Conservation (phyloP, 2,797 vertebrate genomes). For the Pipistrellus kuhlii region DNA sequence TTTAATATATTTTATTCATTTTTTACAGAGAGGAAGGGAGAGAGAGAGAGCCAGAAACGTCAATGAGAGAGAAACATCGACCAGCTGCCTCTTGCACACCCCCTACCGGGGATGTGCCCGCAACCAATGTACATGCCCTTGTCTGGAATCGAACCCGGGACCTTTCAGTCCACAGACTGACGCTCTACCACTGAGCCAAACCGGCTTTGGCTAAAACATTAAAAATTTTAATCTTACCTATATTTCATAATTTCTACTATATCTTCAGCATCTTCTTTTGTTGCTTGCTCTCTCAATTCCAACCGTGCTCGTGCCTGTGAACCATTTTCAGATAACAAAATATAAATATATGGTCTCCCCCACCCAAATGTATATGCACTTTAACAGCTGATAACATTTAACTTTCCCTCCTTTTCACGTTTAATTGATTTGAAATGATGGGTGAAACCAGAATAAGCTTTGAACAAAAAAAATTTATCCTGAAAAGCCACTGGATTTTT, state of each 20-base stretch:
- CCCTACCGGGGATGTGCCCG: no score
- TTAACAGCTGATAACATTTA: background rate
- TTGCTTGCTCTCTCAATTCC: slow-evolving; percentile 95
- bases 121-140: no score
- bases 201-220: no score
- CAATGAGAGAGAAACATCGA: no score
- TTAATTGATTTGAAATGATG: background rate
- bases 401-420: background rate
- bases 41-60: no score
- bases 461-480: background rate
- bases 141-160: no score
- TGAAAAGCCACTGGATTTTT: background rate
- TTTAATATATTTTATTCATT: no score
- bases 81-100: no score
- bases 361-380: background rate
- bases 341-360: background rate
- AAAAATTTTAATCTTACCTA: slow-evolving; percentile 88
- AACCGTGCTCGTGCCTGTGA: slow-evolving; percentile 94
- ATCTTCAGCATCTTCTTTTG: slow-evolving; percentile 95
- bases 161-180: no score
- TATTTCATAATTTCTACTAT: slow-evolving; percentile 99
- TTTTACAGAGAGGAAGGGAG: no score
- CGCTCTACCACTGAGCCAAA: no score
- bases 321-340: slow-evolving; percentile 53
- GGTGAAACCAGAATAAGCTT: background rate